Percentiles rank a stretch among this genome's conserved stretches.
These are phyloP conservation scores for Limnodromus scolopaceus DNA, from an alignment of 2,797 vertebrate genomes.

Conservation along the genomic window DNA sequence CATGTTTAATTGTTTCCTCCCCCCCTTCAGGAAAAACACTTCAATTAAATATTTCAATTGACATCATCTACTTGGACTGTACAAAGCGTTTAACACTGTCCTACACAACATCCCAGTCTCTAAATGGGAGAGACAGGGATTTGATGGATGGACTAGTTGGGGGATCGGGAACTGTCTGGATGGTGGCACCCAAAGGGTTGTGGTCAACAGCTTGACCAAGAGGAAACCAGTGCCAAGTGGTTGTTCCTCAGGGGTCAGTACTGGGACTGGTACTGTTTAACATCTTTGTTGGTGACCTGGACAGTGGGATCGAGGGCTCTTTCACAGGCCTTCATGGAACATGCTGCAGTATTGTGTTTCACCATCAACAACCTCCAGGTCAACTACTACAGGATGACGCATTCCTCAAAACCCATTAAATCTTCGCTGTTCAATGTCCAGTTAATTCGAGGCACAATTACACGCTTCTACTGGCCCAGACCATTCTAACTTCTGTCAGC, in stretches of 20 bases:
- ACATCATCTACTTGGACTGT: neutral
- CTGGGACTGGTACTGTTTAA: neutral
- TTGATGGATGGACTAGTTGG: too few species aligned
- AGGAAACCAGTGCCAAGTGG: neutral
- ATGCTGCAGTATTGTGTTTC: neutral
- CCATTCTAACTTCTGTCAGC: neutral
- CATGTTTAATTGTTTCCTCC: neutral
- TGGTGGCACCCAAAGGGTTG: too few species aligned
- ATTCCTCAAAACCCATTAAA: neutral
- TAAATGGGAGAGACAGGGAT: too few species aligned
- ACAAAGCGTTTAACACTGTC: neutral
- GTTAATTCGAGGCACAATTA: neutral
- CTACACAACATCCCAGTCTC: too few species aligned
- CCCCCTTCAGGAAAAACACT: neutral
- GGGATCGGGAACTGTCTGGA: too few species aligned
- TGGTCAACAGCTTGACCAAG: neutral
- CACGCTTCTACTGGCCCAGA: neutral
- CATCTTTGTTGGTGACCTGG: neutral
- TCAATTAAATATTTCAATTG: neutral
- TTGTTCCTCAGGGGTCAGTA: neutral
- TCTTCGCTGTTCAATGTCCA: neutral
- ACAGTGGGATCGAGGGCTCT: neutral
- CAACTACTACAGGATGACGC: neutral
- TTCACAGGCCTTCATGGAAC: neutral
- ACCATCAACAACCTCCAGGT: neutral